These are phyloP conservation scores for Polyommatus icarus DNA, from an alignment of 2,888 invertebrate genomes.

Conservation along the genomic window DNA sequence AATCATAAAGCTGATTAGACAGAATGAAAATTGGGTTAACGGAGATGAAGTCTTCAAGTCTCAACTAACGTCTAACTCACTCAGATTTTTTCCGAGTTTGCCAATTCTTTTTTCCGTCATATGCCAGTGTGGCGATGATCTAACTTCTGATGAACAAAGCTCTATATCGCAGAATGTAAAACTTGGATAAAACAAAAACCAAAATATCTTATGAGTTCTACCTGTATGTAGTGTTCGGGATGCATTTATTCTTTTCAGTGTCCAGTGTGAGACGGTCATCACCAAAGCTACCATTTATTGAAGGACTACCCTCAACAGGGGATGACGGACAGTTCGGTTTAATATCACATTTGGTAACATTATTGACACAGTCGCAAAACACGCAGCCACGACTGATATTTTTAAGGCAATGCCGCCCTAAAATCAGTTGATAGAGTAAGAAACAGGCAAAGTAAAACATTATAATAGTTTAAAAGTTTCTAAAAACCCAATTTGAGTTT, in stretches of 20 bases:
- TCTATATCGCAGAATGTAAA: too few relatives aligned
- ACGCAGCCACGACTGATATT: neutral
- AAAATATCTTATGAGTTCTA: constrained; percentile 38
- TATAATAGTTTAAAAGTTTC: too few relatives aligned
- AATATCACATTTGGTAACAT: constrained; percentile 35
- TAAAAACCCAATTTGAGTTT: too few relatives aligned
- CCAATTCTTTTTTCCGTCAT: too few relatives aligned
- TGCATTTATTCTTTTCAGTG: constrained; percentile 47
- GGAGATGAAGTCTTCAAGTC: too few relatives aligned
- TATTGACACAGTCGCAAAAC: constrained; percentile 40
- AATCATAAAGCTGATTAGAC: too few relatives aligned
- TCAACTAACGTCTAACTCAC: too few relatives aligned
- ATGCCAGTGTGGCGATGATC: too few relatives aligned
- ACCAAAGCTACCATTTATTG: constrained; percentile 32
- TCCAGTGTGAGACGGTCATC: constrained; percentile 42
- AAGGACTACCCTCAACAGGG: constrained; percentile 8
- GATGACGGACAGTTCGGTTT: constrained; percentile 35
- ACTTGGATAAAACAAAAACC: neutral
- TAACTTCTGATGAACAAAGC: too few relatives aligned
- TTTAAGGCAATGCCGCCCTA: neutral
- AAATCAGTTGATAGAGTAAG: neutral
- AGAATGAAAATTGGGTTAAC: too few relatives aligned
- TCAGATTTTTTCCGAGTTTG: too few relatives aligned
- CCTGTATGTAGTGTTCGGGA: constrained; percentile 54
- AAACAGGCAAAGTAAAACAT: too few relatives aligned